These are phyloP conservation scores for Tor tambroides DNA, from an alignment of 2,113 vertebrate genomes.

Conservation along the genomic window DNA sequence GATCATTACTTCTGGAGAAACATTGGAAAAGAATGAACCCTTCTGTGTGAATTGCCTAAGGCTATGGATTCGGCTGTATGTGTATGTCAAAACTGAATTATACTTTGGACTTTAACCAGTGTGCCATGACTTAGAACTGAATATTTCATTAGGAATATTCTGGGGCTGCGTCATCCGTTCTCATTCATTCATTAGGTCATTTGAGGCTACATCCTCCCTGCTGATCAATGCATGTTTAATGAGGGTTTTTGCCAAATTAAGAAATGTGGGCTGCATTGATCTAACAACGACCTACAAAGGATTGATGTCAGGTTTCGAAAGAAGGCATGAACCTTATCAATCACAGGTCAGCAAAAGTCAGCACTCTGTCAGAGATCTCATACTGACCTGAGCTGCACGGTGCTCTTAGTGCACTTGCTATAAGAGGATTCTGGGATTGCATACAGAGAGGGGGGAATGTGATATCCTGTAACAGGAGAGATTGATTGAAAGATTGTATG, in stretches of 20 bases:
- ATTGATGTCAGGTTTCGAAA: background rate
- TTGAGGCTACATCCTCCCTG: background rate
- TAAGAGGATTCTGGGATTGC: constrained; percentile 38
- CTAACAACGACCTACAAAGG: background rate
- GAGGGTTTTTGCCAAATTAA: background rate
- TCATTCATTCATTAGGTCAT: background rate
- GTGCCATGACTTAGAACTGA: background rate
- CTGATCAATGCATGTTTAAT: constrained; percentile 10
- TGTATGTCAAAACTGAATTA: background rate
- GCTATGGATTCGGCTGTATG: too few species aligned
- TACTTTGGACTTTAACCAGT: background rate
- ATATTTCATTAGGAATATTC: background rate
- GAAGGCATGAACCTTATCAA: background rate
- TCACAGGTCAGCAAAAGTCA: background rate
- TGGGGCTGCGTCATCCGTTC: background rate
- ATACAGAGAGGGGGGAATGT: background rate
- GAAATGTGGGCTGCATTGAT: background rate
- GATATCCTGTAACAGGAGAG: background rate
- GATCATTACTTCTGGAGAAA: too few species aligned
- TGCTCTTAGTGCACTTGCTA: constrained; percentile 33
- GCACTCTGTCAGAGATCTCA: background rate
- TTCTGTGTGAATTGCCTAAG: too few species aligned
- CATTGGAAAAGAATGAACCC: too few species aligned
- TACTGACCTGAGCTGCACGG: background rate
- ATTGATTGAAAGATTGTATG: background rate